A percentile compares a stretch with the other conserved stretches of the same genome.
Conservation (phyloP, 2,888 invertebrate species). For the Tuta absoluta region DNA sequence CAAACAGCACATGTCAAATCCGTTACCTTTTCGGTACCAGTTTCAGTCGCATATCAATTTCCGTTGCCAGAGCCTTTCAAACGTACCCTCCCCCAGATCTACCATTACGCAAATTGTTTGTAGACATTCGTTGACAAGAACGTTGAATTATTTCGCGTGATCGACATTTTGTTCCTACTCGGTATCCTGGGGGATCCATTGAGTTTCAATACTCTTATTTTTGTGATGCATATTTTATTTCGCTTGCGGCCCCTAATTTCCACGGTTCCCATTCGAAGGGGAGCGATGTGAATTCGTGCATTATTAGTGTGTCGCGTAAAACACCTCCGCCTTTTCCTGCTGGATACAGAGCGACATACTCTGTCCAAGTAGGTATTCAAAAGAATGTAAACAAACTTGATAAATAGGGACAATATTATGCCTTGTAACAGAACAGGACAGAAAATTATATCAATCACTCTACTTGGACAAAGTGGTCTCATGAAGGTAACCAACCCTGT, state of each 20-base stretch:
- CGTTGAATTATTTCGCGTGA: slow-evolving; percentile 8
- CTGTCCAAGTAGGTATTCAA: too few relatives aligned
- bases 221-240: not conserved
- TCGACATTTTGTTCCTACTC: slow-evolving; percentile 5
- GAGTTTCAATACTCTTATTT: slow-evolving; percentile 6
- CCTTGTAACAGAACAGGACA: too few relatives aligned
- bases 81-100: too few relatives aligned
- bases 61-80: not conserved
- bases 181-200: not conserved
- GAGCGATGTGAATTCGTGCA: not conserved
- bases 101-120: not conserved
- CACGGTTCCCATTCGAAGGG: not conserved
- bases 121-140: slow-evolving; percentile 1
- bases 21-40: not conserved
- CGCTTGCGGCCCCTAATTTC: not conserved
- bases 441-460: too few relatives aligned
- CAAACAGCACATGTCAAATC: too few relatives aligned
- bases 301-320: slow-evolving; percentile 6
- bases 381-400: too few relatives aligned
- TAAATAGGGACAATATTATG: too few relatives aligned
- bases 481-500: too few relatives aligned
- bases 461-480: too few relatives aligned
- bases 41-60: not conserved
- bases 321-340: not conserved
- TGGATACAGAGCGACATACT: not conserved